Conservation (phyloP, 2,888 invertebrate species). For the Diogma glabrata region DNA sequence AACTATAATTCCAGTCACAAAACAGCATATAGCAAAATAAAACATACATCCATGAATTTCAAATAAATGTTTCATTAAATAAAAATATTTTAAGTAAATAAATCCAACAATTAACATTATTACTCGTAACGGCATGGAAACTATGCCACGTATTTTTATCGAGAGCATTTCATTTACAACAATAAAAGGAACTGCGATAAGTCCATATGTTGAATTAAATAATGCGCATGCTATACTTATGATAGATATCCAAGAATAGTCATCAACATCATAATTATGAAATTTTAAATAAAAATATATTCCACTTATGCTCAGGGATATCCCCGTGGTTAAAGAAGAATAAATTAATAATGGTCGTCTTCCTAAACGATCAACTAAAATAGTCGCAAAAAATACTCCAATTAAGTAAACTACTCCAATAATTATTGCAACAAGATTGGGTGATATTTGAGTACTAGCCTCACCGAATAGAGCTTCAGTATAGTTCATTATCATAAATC, state of each 20-base stretch:
- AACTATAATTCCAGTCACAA: slow-evolving; percentile 28
- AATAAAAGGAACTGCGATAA: slow-evolving; percentile 28
- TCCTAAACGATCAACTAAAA: slow-evolving; percentile 31
- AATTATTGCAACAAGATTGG: slow-evolving; percentile 29
- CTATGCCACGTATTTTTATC: background rate
- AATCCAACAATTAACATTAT: background rate
- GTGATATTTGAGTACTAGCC: slow-evolving; percentile 29
- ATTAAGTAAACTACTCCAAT: slow-evolving; percentile 32
- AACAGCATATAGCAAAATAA: slow-evolving; percentile 26
- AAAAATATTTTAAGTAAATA: slow-evolving; percentile 19
- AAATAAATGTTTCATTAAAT: slow-evolving; percentile 22
- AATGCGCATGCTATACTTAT: slow-evolving; percentile 31
- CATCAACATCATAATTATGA: slow-evolving; percentile 21
- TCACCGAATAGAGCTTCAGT: slow-evolving; percentile 31
- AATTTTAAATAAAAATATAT: slow-evolving; percentile 24
- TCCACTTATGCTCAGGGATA: slow-evolving; percentile 27
- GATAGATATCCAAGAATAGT: slow-evolving; percentile 30
- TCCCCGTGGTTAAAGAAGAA: slow-evolving; percentile 29
- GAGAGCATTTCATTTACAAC: background rate
- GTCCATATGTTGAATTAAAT: slow-evolving; percentile 29
- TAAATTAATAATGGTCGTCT: slow-evolving; percentile 23
- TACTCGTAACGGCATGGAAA: background rate
- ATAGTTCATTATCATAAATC: slow-evolving; percentile 33
- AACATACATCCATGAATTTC: slow-evolving; percentile 32
- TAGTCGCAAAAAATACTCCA: slow-evolving; percentile 29